phyloP scores from a whole-genome alignment of 2,888 invertebrate species.

The Uloborus plumipes region DNA sequence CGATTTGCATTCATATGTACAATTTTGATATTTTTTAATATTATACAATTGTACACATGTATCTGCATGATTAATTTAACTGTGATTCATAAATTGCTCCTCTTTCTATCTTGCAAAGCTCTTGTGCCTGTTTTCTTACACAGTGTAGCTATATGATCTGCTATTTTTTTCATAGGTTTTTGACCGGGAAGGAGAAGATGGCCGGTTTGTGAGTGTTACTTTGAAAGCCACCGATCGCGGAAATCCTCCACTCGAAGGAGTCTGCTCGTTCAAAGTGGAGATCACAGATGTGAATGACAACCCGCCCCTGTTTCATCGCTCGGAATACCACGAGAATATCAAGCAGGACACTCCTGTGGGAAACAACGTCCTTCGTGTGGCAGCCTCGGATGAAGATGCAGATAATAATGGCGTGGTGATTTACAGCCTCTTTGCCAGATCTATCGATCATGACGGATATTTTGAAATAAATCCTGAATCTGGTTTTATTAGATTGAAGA shows the following conservation, averaged over 20 bases:
- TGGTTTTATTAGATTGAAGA: conserved; percentile 96
- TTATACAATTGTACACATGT: too few relatives aligned
- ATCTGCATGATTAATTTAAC: too few relatives aligned
- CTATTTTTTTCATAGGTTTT: conserved; percentile 77
- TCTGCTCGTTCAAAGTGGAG: conserved; percentile 98
- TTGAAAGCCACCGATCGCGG: conserved; percentile 99
- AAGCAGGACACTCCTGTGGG: conserved; percentile 97
- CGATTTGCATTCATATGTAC: too few relatives aligned
- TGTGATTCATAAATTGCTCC: too few relatives aligned
- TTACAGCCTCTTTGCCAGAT: conserved; percentile 91
- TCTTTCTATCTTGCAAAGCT: too few relatives aligned
- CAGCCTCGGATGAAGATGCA: conserved; percentile 96
- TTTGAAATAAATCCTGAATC: conserved; percentile 97
- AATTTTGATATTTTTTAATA: too few relatives aligned
- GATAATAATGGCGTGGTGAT: conserved; percentile 96
- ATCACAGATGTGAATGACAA: conserved; percentile 98
- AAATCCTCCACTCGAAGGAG: conserved; percentile 95
- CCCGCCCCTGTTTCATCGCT: conserved; percentile 93
- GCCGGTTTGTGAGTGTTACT: conserved; percentile 95
- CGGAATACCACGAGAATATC: conserved; percentile 97
- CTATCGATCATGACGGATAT: conserved; percentile 90
- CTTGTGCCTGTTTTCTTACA: too few relatives aligned
- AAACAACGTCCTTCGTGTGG: conserved; percentile 92
- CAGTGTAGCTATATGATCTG: not conserved
- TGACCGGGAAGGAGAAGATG: conserved; percentile 96